Base-by-base conservation (phyloP, 2,113 vertebrate genomes). In the Ovis canadensis region DNA sequence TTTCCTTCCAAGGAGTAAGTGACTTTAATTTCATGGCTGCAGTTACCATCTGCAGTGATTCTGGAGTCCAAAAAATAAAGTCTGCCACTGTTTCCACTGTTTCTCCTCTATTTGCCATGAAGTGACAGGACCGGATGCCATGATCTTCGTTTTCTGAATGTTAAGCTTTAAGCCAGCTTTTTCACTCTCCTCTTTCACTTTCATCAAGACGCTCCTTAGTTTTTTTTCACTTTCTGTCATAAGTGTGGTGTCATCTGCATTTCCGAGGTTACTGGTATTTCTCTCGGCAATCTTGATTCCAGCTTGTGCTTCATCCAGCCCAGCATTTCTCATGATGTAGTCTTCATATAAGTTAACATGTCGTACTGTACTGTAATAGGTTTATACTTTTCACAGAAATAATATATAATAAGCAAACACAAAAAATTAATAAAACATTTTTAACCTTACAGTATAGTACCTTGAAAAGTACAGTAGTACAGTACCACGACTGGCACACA, bases 41-140 rank as follows among this genome's bases (percentile, higher is more conserved):
- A 12, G 2, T 71, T 2, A 36, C 64, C 19, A 71, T 36, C 9
- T 71, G 19, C 17, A 36, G n/a, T 36, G n/a, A 36, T 36, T 71
- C 23, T 36, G n/a, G 64, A 71, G 8, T 9, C 64, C 64, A 1
- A 23, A 36, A 71, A 71, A 36, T 23, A 36, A 71, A 36, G 64
- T 21, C 9, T 21, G 9, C 4, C n/a, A 36, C 64, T 71, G 64
- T 36, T 71, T 36, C 9, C n/a, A 71, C 64, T 36, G 7, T 71
- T 71, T 36, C 64, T 10, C 64, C 64, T 71, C n/a, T 71, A 23
- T 71, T 71, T 71, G n/a, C 64, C n/a, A 36, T 71, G 19, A 71
- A 36, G 19, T 71, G 5, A 71, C 0, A 5, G n/a, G 17, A 36
- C n/a, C 3, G 0, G n/a, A 71, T 71, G n/a, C 10, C 64, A 12